These are phyloP conservation scores for Dipodomys spectabilis DNA, from an alignment of 2,113 vertebrate genomes.

Conservation along the genomic window DNA sequence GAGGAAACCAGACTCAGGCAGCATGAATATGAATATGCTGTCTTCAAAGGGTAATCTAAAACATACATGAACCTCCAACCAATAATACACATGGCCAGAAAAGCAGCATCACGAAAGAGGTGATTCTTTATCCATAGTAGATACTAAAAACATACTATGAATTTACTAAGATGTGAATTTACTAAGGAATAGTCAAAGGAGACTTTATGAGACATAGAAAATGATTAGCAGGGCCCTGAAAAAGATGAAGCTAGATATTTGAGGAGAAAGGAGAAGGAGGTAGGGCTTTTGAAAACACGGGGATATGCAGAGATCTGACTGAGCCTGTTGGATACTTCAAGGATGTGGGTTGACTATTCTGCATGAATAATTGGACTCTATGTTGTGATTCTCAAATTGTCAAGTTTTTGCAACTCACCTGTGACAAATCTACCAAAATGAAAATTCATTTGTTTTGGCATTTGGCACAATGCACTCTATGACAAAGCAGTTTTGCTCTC, in stretches of 20 bases:
- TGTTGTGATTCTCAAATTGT: background rate
- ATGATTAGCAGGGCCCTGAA: background rate
- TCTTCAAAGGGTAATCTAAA: background rate
- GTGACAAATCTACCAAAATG: background rate
- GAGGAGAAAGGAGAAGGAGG: background rate
- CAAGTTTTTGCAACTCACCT: too few relatives aligned
- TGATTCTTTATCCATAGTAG: background rate
- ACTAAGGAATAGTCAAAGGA: background rate
- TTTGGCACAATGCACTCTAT: too few relatives aligned
- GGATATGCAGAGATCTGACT: background rate
- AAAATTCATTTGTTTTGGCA: background rate
- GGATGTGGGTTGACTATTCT: background rate
- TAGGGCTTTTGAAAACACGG: background rate
- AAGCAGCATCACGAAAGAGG: background rate
- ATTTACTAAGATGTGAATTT: background rate
- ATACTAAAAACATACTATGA: background rate
- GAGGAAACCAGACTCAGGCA: background rate
- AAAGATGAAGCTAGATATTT: background rate
- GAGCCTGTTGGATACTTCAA: background rate
- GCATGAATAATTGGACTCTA: background rate
- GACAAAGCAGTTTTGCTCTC: background rate
- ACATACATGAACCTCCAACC: background rate
- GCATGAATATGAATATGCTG: background rate
- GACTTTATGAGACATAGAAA: background rate
- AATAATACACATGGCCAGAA: background rate